Percentiles rank a stretch among this genome's conserved stretches.
Evolutionary conservation across 1,140 invertebrate species (phyloP).

Genomic region (Meloidogyne hapla): DNA sequence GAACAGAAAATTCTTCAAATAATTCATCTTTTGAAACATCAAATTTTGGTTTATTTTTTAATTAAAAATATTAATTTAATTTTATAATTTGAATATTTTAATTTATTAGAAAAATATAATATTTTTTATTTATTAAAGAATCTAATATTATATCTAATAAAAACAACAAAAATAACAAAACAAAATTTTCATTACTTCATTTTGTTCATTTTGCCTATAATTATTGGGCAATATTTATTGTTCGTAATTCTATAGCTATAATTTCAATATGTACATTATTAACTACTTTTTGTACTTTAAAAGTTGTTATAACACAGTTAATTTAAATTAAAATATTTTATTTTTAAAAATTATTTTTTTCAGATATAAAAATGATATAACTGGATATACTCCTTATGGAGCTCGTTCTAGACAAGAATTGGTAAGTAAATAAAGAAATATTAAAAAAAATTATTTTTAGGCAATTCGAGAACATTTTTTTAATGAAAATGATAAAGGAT

Average conservation of each 20-base stretch:
- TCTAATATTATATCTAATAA: neutral
- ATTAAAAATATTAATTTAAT: neutral
- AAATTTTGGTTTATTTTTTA: neutral
- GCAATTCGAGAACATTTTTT: conserved; percentile 29
- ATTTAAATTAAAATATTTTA: too few species aligned
- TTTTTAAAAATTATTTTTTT: conserved; percentile 17
- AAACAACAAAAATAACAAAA: neutral
- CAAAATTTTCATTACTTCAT: conserved; percentile 13
- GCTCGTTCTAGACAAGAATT: conserved; percentile 42
- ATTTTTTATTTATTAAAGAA: neutral
- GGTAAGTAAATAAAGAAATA: conserved; percentile 15
- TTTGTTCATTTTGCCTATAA: conserved; percentile 21
- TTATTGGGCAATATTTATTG: conserved; percentile 44
- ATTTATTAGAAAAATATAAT: neutral
- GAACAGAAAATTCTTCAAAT: neutral
- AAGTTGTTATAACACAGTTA: conserved; percentile 44
- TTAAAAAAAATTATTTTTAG: too few species aligned
- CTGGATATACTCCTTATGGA: conserved; percentile 49
- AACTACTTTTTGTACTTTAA: conserved; percentile 44
- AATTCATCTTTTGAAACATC: neutral
- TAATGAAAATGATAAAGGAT: conserved; percentile 35
- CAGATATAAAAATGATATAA: conserved; percentile 48
- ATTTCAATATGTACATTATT: conserved; percentile 41
- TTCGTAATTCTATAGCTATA: conserved; percentile 28
- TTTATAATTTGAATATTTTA: too few species aligned